Base-by-base conservation (phyloP, 2,113 vertebrate species). In the Macrotis lagotis region DNA sequence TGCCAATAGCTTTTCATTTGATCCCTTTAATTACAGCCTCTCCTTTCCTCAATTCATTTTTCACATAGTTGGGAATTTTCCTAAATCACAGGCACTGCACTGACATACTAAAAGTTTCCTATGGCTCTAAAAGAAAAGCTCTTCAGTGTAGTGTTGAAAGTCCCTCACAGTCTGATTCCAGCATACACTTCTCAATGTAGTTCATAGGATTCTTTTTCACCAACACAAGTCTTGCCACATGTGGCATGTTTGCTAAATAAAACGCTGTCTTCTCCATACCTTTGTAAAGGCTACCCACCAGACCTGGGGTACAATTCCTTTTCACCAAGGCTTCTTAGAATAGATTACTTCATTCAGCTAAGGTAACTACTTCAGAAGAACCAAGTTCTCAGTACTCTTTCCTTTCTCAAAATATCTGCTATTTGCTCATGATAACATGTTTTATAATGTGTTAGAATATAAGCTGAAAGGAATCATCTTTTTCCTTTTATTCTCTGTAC, bases 91-190 rank as follows among this genome's bases (percentile, higher is more conserved):
- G 55, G 3, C 48, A 93, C 8, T 25, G 19, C 52, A 50, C 24
- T 95, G 91, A 50, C 95, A 55, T 96, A 51, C 31, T 94, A 8
- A 92, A 26, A 91, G 83, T 11, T 95, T 90, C 66, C 22, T 55
- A 92, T 7, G 31, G 90, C 53, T 59, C 37, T 90, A 3, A 89
- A 8, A 28, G 55, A 91, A 88, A 91, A 55, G 88, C 49, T 48
- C 90, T 49, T 52, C 53, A 19, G 66, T 16, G 3, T 74, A n/a
- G n/a, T 7, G 89, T 50, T 37, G 48, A 14, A 91, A 93, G 9
- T 37, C 28, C 88, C 91, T 92, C 2, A 66, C 8, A 25, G 52
- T 50, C 50, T 93, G 50, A 53, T 48, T 24, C 26, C 28, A n/a
- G 66, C 37, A 25, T 55, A 12, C 1, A 88, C 0, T 89, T 48